A percentile compares a stretch with the other conserved stretches of the same genome.
phyloP scores from a whole-genome alignment of 1,140 invertebrate genomes.

The Oncopeltus fasciatus region DNA sequence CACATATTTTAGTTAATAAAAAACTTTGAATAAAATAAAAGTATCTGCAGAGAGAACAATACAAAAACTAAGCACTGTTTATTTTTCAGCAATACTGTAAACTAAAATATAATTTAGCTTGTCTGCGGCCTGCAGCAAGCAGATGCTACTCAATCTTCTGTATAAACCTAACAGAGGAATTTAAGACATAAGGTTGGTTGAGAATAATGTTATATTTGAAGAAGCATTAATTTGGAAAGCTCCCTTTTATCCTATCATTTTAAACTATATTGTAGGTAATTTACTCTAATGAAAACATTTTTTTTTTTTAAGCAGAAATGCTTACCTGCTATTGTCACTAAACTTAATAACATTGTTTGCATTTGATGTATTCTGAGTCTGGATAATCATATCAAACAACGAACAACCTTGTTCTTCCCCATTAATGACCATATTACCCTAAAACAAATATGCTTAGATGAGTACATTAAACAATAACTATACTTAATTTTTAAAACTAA shows the following conservation, averaged over 20 bases:
- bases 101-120: no score
- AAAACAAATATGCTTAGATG: constrained; percentile 33
- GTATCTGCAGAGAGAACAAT: no score
- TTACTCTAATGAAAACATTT: no score
- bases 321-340: constrained; percentile 85
- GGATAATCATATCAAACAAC: constrained; percentile 82
- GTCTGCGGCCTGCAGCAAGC: no score
- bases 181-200: neutral
- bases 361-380: constrained; percentile 74
- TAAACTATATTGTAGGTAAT: neutral
- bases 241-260: neutral
- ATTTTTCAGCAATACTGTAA: no score
- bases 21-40: no score
- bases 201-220: neutral
- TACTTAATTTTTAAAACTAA: no score
- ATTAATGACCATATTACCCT: constrained; percentile 78
- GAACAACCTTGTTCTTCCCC: constrained; percentile 60
- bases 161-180: neutral
- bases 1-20: no score
- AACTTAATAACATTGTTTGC: constrained; percentile 95
- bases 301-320: no score
- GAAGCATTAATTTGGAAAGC: neutral
- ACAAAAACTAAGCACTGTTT: no score
- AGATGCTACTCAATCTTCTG: no score
- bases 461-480: no score